Conservation (phyloP, 1,140 invertebrate species). For the Brachionus manjavacas region DNA sequence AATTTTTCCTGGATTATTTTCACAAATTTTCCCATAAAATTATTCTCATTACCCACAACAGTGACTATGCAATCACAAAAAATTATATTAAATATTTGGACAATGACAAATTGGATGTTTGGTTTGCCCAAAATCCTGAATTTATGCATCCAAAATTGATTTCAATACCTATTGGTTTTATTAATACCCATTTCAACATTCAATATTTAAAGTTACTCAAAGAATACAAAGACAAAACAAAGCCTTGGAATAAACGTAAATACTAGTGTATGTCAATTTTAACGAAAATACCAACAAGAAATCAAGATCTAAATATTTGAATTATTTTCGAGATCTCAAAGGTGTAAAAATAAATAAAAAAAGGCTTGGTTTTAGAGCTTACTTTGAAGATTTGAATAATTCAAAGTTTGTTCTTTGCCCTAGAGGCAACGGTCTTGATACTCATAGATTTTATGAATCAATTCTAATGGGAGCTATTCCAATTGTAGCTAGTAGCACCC, state of each 20-base stretch:
- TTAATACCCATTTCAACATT: background rate
- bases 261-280: background rate
- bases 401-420: constrained; percentile 9
- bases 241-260: background rate
- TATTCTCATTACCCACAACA: background rate
- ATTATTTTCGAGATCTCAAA: background rate
- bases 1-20: background rate
- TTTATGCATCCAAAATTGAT: background rate
- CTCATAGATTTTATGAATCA: background rate
- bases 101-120: background rate
- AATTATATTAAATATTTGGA: background rate
- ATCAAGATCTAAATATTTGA: background rate
- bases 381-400: background rate
- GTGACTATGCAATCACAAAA: background rate
- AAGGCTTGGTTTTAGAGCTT: background rate
- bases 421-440: constrained; percentile 2
- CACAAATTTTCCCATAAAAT: background rate
- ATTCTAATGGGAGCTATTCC: constrained; percentile 5
- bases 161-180: background rate
- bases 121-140: background rate
- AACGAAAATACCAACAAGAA: background rate
- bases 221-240: background rate
- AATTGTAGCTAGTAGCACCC: background rate
- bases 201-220: background rate
- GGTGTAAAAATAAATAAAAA: background rate